Conservation (phyloP, 2,113 vertebrate species). For the Trachemys scripta region DNA sequence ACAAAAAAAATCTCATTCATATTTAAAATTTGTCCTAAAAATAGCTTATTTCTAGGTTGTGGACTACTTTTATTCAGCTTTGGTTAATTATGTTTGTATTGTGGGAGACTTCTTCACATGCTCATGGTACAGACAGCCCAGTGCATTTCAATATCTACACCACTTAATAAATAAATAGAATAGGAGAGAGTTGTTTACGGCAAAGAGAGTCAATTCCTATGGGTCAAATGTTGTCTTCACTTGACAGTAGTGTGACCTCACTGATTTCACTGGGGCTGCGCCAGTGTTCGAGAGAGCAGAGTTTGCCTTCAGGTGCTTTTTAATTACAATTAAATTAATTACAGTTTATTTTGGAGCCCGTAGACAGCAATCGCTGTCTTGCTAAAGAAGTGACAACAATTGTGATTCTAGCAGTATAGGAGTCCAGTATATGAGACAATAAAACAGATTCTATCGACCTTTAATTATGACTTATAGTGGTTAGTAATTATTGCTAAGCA, state of each 20-base stretch:
- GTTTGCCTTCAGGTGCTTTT: background rate
- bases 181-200: fast-evolving
- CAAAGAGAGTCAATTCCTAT: background rate
- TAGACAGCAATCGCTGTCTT: background rate
- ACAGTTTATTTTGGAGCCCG: background rate
- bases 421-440: background rate
- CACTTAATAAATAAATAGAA: background rate
- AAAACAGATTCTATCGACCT: background rate
- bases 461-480: background rate
- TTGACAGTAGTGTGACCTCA: background rate
- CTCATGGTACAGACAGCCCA: background rate
- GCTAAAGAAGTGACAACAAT: background rate
- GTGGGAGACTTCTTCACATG: background rate
- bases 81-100: fast-evolving
- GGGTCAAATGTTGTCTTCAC: background rate
- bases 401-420: background rate
- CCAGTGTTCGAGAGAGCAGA: background rate
- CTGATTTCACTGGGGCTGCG: background rate
- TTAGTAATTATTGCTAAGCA: background rate
- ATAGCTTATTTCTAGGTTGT: background rate
- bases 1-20: background rate
- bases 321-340: background rate
- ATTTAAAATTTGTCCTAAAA: background rate
- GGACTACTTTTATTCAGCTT: background rate
- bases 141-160: background rate